These are phyloP conservation scores for Cyprinella venusta DNA, from an alignment of 2,797 vertebrate species.

Conservation along the genomic window DNA sequence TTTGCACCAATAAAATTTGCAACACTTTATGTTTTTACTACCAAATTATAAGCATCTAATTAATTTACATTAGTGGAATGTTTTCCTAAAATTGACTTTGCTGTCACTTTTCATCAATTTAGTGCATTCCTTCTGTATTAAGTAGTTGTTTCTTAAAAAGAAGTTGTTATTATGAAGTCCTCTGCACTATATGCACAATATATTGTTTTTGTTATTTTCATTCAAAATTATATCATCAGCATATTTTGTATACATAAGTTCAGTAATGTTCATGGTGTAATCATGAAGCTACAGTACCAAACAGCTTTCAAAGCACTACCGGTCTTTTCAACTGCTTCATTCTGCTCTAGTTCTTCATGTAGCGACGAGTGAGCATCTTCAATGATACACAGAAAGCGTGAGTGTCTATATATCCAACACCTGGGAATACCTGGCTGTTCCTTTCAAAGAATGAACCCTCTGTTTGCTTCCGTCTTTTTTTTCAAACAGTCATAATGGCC, in stretches of 20 bases:
- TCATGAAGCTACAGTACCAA: conserved; percentile 6
- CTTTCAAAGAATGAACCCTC: conserved; percentile 59
- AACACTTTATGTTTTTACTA: too few species aligned
- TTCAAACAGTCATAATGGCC: conserved; percentile 60
- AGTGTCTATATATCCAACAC: conserved; percentile 52
- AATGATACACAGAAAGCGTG: conserved; percentile 44
- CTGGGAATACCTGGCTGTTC: conserved; percentile 61
- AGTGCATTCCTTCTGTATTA: too few species aligned
- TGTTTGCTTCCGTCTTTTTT: conserved; percentile 56
- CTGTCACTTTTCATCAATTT: too few species aligned
- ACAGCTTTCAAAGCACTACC: neutral
- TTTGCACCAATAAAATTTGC: too few species aligned
- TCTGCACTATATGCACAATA: too few species aligned
- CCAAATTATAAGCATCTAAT: too few species aligned
- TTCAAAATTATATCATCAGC: too few species aligned
- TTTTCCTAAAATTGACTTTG: too few species aligned
- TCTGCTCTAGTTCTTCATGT: conserved; percentile 36
- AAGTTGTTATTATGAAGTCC: too few species aligned
- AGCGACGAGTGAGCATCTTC: conserved; percentile 43
- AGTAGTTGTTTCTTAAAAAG: too few species aligned
- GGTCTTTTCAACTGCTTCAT: neutral
- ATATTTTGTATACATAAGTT: neutral
- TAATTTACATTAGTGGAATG: too few species aligned
- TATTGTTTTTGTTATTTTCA: too few species aligned
- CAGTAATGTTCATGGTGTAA: neutral